Conservation (phyloP, 1,140 invertebrate genomes). For the Wasmannia auropunctata region DNA sequence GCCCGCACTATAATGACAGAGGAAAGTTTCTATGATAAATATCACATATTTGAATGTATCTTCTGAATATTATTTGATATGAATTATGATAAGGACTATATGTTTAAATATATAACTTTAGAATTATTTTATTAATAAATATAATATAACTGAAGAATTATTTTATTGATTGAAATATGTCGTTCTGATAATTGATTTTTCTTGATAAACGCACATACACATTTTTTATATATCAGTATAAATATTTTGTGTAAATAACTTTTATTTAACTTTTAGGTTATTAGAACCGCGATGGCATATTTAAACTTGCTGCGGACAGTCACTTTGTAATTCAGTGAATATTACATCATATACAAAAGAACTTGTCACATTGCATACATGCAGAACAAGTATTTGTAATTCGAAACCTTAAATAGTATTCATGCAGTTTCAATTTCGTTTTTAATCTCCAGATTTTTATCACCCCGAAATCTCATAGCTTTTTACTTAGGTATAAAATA, state of each 20-base stretch:
- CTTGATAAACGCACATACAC: no score
- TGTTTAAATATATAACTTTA: neutral
- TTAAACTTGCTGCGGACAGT: conserved; percentile 41
- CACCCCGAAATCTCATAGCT: neutral
- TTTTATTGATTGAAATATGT: no score
- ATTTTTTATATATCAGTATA: neutral
- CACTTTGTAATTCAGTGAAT: neutral
- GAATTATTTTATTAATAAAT: neutral
- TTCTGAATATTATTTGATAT: neutral
- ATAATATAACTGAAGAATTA: neutral
- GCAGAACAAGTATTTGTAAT: neutral
- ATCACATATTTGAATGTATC: no score
- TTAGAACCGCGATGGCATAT: conserved; percentile 43
- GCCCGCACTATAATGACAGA: neutral
- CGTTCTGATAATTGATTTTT: no score
- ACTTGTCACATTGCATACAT: conserved; percentile 3
- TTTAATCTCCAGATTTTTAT: neutral
- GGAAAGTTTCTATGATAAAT: neutral
- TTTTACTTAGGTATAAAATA: neutral
- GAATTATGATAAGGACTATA: neutral
- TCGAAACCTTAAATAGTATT: neutral
- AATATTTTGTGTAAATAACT: neutral
- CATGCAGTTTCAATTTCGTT: neutral
- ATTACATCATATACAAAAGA: neutral
- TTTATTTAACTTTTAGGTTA: conserved; percentile 39